Evolutionary conservation across 2,888 invertebrate species (phyloP), one percentile per base, ranked within the genome.

Genomic region (Arrhopalites spinosus): DNA sequence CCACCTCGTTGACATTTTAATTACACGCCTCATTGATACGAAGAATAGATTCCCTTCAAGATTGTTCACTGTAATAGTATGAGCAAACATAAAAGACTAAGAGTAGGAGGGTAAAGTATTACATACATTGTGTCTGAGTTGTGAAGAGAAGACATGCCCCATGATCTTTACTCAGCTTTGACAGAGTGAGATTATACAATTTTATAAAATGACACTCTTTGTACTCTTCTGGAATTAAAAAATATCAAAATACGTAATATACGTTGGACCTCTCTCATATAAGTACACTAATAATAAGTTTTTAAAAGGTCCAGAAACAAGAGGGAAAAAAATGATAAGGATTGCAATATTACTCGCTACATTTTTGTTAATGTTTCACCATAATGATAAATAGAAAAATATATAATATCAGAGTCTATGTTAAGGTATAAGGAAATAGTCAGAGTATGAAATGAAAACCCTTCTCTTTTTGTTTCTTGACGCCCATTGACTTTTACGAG

Each of bases 401-500:
- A 45, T n/a, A 50, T 50, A 50, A 23, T 27, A 27, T 61, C n/a
- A 61, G 11, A 61, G 25, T 61, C 2, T 20, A 7, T 1, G 23
- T 8, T 3, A 27, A 7, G 27, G 25, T 15, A 25, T 25, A 50
- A 17, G 20, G 30, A 5, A 8, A 15, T n/a, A 53, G 30, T 47
- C 2, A 15, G 17, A 50, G 50, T 50, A n/a, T 1, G 56, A 36
- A 15, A 69, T 29, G 63, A 27, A 43, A 66, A 50, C 64, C 56
- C 64, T 29, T 73, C 27, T 27, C 15, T 29, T 50, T 61, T 66
- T 64, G 50, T 61, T 56, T 67, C 71, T 72, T 67, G 50, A 67
- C 45, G 76, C 72, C 67, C 76, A 73, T 76, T 76, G 76, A 68
- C 66, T 76, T 76, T 76, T 72, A 76, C 71, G 72, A 63, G 72